Evolutionary conservation across 2,888 invertebrate species (phyloP), one percentile per base, ranked within the genome.

Genomic region (Drosophila fulvimacula): DNA sequence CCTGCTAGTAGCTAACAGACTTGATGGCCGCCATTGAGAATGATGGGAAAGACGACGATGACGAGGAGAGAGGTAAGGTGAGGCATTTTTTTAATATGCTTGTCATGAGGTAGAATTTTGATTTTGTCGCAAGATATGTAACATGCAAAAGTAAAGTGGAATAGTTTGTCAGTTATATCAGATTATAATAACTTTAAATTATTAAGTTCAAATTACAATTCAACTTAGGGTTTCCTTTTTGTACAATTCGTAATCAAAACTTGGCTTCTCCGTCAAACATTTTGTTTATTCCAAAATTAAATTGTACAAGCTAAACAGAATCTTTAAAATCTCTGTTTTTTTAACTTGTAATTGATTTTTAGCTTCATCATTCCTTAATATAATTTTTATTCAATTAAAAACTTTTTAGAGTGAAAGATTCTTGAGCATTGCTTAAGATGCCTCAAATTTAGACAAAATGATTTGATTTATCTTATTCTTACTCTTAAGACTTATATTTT

Each of bases 1-100:
- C 63, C 59, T 30, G 39, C 58, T 52, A 61, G 75, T 62, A 67
- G 67, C 79, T 56, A 66, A 57, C 17, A 55, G 48, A 21, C 53
- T 49, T 62, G 57, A 67, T 66, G 57, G 55, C 58, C 60, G 57
- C 46, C 70, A 70, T 58, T 80, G 67, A 69, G 60, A 46, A 49
- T 9, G 32, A 30, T 51, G 70, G 58, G 19, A 48, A 48, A 27
- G 41, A 41, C 41, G 41, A 41, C 64, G 17, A 19, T 27, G 30
- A 41, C 30, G 42, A 52, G 38, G 19, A 48, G 27, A 48, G 52
- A 48, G 41, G 59, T 52, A 62, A 56, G 34, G 11, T 30, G 32
- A 19, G 17, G 13, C 9, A 30, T 52, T 32, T 51, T 38, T 27
- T 49, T 9, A 11, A 15, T 30, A 21, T 46, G 11, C 24, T 41